Base-by-base conservation (phyloP, 2,888 invertebrate species). In the Drosophila neoperkinsi region DNA sequence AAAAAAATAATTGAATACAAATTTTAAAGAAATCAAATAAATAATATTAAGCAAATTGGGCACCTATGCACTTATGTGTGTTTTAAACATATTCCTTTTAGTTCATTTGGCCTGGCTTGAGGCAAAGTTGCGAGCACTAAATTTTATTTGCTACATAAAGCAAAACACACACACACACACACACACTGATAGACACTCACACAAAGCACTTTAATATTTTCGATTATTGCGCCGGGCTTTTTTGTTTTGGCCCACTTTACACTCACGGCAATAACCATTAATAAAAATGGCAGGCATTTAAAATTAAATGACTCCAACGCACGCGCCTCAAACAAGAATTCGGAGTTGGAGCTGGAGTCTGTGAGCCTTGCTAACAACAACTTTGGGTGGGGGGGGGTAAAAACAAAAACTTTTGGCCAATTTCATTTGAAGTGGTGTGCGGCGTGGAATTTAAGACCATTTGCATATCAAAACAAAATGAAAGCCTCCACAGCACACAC, bases 401-500 rank as follows among this genome's bases (percentile, higher is more conserved):
- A 67, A 72, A 74, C 71, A 65, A 78, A 84, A 84, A 81, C 70
- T 85, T 88, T 88, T 78, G 64, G 84, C 86, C 87, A 88, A 86
- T 84, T 88, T 77, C 84, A 79, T 77, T 83, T 84, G 65, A 81
- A 86, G 72, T 88, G 75, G 56, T 83, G 88, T 79, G 60, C 65
- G 81, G 84, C 66, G 56, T 64, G 71, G 67, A 78, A 71, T 78
- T 78, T 68, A 78, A 64, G 55, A 66, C 78, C 79, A 88, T 87
- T 87, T 88, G 84, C 89, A 87, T 89, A 87, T 84, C 88, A 86
- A 86, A 86, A 88, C 79, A 88, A 82, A 87, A 81, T 81, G 82
- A 77, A 68, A 76, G 74, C 59, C 55, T 62, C n/a, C 46, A 36
- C 36, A n/a, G 21, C 61, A 55, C 57, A 52, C 71, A 69, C 82